Base-by-base conservation (phyloP, 2,888 invertebrate genomes). In the Lasioglossum vierecki region DNA sequence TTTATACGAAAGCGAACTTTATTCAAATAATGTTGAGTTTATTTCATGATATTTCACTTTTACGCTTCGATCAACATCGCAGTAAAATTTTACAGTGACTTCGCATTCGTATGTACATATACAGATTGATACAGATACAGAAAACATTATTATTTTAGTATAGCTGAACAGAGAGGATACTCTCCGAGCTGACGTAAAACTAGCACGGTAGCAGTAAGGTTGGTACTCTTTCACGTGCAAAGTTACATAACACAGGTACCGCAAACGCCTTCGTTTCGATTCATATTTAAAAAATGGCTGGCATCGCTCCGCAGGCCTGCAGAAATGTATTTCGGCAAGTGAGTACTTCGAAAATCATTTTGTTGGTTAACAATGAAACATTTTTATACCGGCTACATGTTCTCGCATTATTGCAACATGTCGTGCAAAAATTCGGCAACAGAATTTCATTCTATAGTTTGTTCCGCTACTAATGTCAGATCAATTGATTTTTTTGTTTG, bases 271-370 rank as follows among this genome's bases (percentile, higher is more conserved):
- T 49, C 22, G 60, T 26, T 60, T n/a, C 39, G 26, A 77, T 78
- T 74, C 44, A 79, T 79, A 63, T 82, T 76, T 63, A 3, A 68
- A 93, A 84, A 89, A 94, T 94, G 94, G 94, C 94, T 80, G 93
- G 91, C 39, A 90, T 94, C 80, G 88, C 91, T 75, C 93, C 94
- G 82, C 92, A 93, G 72, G 90, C 91, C 63, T 94, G 93, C 88
- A 91, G 92, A 91, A 94, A 92, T 91, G 92, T 87, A 60, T 85
- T 94, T 49, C 91, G 90, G 80, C 94, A 94, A 90, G 94, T 94
- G 41, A 92, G 91, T 91, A 80, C 5, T 22, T 15, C 0, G 1
- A 57, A 63, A 71, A 77, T 35, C 1, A 8, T 22, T 4, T 30
- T 4, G 35, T n/a, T 39, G 1, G 13, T 44, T 6, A 72, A 76